Evolutionary conservation across 1,140 invertebrate genomes (phyloP).

Genomic region (Hylaeus volcanicus): DNA sequence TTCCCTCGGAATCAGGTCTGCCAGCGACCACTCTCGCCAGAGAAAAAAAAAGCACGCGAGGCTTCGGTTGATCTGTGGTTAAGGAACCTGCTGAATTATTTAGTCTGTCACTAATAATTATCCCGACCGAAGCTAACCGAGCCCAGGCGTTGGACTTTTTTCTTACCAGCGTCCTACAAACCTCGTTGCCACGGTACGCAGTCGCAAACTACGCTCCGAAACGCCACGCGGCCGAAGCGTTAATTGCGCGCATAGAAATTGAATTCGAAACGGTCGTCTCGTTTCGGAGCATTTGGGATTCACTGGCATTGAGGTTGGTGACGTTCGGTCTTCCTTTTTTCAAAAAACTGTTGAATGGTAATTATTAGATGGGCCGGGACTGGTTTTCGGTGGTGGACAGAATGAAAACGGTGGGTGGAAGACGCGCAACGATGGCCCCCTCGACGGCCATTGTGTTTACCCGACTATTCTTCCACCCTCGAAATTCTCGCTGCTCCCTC

Average conservation of each 20-base stretch:
- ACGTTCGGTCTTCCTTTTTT: neutral
- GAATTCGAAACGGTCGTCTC: neutral
- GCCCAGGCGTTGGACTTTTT: neutral
- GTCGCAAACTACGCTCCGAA: neutral
- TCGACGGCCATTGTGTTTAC: slow-evolving; percentile 50
- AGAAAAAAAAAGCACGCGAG: neutral
- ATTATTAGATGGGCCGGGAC: slow-evolving; percentile 28
- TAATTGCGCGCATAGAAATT: neutral
- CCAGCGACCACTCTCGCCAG: neutral
- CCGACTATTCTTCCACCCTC: slow-evolving; percentile 48
- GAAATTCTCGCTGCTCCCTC: slow-evolving; percentile 23
- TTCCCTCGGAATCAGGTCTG: neutral
- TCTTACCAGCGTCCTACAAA: neutral
- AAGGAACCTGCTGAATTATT: slow-evolving; percentile 12
- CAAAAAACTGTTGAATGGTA: slow-evolving; percentile 38
- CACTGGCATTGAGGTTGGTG: neutral
- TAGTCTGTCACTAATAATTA: slow-evolving; percentile 9
- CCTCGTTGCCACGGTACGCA: neutral
- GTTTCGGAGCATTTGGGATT: neutral
- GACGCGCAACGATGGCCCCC: slow-evolving; percentile 16
- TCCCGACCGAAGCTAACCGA: neutral
- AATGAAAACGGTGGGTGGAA: slow-evolving; percentile 31
- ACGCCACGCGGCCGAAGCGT: neutral
- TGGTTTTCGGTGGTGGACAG: neutral
- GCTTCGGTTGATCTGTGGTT: slow-evolving; percentile 1